Percentiles rank a stretch among this genome's conserved stretches.
phyloP scores from a whole-genome alignment of 2,797 vertebrate genomes.

The Bradypodion pumilum region DNA sequence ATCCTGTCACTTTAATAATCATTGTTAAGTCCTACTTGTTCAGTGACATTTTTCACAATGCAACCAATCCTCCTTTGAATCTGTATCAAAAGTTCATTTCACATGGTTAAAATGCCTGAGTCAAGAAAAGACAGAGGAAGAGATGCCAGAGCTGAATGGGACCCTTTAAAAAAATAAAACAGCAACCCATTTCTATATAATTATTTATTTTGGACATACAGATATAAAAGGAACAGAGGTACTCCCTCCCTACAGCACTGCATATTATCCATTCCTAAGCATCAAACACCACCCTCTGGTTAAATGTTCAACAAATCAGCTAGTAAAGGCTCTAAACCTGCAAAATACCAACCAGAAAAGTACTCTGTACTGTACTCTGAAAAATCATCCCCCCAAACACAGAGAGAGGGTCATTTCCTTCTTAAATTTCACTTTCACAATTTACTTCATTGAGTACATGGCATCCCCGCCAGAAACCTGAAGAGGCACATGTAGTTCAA shows the following conservation, averaged over 20 bases:
- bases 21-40: not conserved
- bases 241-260: not conserved
- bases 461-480: not conserved
- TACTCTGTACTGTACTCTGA: not conserved
- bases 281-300: not conserved
- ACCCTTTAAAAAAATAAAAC: too few relatives aligned
- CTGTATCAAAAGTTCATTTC: conserved; percentile 20
- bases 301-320: conserved; percentile 12
- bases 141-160: not conserved
- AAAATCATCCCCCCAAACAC: not conserved
- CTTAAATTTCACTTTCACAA: not conserved
- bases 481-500: not conserved
- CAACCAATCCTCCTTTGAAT: not conserved
- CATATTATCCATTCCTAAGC: not conserved
- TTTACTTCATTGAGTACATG: not conserved
- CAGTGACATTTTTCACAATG: conserved; percentile 23
- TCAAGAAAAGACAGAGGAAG: not conserved
- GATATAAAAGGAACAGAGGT: conserved; percentile 6
- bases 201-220: not conserved
- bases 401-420: not conserved
- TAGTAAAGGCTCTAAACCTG: not conserved
- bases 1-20: not conserved
- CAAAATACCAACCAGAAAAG: not conserved
- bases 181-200: too few relatives aligned
- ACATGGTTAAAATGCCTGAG: conserved; percentile 8